A percentile compares a stretch with the other conserved stretches of the same genome.
Conservation (phyloP, 2,113 vertebrate genomes). For the Calidris pugnax region DNA sequence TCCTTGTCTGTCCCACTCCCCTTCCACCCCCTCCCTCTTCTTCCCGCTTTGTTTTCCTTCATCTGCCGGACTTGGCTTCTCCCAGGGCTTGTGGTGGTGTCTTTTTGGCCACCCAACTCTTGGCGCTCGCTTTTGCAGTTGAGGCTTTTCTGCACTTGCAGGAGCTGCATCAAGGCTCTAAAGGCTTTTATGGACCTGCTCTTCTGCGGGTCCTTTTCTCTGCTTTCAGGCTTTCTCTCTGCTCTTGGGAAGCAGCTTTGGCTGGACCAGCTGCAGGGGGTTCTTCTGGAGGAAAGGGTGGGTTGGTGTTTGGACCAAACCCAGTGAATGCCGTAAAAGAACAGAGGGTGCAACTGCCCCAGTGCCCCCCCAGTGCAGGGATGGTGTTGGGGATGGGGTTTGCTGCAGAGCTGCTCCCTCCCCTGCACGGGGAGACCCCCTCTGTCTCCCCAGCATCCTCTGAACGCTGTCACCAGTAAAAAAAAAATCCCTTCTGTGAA, state of each 20-base stretch:
- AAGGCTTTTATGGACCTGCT: neutral
- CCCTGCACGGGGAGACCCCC: fast-evolving
- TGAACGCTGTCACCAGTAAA: neutral
- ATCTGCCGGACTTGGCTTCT: neutral
- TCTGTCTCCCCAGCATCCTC: neutral
- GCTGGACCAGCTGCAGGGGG: neutral
- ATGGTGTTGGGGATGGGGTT: neutral
- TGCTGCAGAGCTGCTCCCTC: neutral
- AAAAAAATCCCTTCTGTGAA: neutral
- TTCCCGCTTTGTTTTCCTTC: neutral
- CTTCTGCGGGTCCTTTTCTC: neutral
- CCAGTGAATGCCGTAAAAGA: fast-evolving
- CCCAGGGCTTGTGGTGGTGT: neutral
- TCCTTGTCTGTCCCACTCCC: neutral
- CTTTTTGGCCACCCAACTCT: neutral
- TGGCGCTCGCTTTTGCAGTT: neutral
- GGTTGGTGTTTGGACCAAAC: neutral
- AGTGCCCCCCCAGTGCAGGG: neutral
- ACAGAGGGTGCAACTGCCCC: neutral
- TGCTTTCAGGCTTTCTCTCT: neutral
- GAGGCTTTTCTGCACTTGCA: neutral
- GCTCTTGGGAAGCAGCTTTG: neutral
- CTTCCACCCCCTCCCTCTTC: neutral
- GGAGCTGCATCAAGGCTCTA: neutral
- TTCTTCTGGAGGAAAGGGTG: neutral